A percentile compares a stretch with the other conserved stretches of the same genome.
phyloP scores from a whole-genome alignment of 2,113 vertebrate species.

The Periophthalmus modestus region DNA sequence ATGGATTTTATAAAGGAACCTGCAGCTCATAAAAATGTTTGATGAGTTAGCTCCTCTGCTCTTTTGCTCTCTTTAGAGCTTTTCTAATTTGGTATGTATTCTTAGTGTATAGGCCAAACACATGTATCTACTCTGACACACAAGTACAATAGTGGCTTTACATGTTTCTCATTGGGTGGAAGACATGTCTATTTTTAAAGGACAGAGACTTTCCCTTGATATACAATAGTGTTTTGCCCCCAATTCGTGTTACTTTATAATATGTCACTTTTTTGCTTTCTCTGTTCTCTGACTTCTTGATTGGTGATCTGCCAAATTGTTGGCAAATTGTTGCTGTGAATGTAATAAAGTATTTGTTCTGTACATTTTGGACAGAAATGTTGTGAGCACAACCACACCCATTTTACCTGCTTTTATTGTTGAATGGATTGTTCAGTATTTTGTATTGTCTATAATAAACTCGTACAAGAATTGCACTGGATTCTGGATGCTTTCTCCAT shows the following conservation, averaged over 20 bases:
- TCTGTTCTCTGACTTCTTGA: constrained; percentile 5
- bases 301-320: not conserved
- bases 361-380: constrained; percentile 39
- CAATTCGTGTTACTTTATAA: not conserved
- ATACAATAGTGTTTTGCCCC: not conserved
- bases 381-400: not conserved
- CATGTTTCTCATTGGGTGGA: not conserved
- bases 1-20: not conserved
- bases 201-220: not conserved
- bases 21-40: too few relatives aligned
- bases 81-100: too few relatives aligned
- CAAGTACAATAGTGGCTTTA: not conserved
- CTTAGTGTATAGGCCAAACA: too few relatives aligned
- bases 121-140: too few relatives aligned
- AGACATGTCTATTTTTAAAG: not conserved
- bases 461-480: constrained; percentile 12
- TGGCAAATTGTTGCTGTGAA: constrained; percentile 7
- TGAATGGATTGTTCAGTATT: constrained; percentile 60
- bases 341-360: constrained; percentile 27
- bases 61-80: too few relatives aligned
- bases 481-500: constrained; percentile 11
- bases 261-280: constrained; percentile 10
- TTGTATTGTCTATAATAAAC: constrained; percentile 67
- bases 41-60: too few relatives aligned
- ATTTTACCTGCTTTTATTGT: constrained; percentile 41